Percentiles rank a stretch among this genome's conserved stretches.
Conservation (phyloP, 2,113 vertebrate species). For the Erythrolamprus reginae region DNA sequence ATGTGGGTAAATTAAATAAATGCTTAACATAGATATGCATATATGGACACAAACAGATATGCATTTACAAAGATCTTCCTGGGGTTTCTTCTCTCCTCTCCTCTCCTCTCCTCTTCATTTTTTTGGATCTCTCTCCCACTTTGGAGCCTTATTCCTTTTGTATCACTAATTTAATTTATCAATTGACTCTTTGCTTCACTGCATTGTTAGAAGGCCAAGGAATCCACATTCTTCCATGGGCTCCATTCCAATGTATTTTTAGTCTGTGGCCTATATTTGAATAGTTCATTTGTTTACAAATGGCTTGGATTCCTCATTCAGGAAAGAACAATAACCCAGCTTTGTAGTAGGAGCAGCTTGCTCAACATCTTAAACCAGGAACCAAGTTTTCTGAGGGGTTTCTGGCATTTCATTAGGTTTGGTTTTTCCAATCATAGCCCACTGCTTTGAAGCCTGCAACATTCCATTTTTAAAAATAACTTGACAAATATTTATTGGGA, state of each 20-base stretch:
- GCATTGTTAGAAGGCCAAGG: slow-evolving; percentile 54
- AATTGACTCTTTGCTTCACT: slow-evolving; percentile 34
- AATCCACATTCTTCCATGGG: slow-evolving; percentile 38
- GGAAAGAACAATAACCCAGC: slow-evolving; percentile 45
- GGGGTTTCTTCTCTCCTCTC: no score
- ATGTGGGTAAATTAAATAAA: background rate
- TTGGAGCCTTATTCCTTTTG: slow-evolving; percentile 35
- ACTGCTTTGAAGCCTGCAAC: background rate
- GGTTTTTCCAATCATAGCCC: background rate
- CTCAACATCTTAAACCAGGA: background rate
- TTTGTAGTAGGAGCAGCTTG: slow-evolving; percentile 13
- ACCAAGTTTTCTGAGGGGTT: no score
- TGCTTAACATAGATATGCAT: background rate
- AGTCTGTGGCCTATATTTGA: slow-evolving; percentile 36
- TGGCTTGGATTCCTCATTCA: slow-evolving; percentile 27
- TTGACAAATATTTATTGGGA: background rate
- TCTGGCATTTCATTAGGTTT: background rate
- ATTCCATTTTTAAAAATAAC: background rate
- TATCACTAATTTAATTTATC: slow-evolving; percentile 43
- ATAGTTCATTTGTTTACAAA: slow-evolving; percentile 41
- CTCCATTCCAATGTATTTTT: slow-evolving; percentile 44
- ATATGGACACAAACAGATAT: background rate
- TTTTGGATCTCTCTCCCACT: slow-evolving; percentile 10
- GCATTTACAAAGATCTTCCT: background rate
- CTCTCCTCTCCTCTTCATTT: no score